A percentile compares a stretch with the other conserved stretches of the same genome.
phyloP scores from a whole-genome alignment of 2,888 invertebrate genomes.

The Nemapogon koenigi region DNA sequence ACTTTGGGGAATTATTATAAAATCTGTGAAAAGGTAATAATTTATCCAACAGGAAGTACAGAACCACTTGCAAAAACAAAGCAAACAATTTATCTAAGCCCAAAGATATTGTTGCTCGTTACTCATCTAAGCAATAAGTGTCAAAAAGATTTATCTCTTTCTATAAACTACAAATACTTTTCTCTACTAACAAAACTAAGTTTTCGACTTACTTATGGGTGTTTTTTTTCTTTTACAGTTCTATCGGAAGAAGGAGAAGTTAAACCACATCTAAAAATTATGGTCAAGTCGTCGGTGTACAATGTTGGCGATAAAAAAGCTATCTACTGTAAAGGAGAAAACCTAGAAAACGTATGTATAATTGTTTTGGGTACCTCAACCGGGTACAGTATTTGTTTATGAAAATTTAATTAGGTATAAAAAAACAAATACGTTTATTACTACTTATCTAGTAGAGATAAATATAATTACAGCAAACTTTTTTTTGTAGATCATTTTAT shows the following conservation, averaged over 20 bases:
- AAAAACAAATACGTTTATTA: too few relatives aligned
- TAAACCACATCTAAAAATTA: constrained; percentile 31
- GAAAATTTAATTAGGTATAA: too few relatives aligned
- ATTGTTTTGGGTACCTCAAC: too few relatives aligned
- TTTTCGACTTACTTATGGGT: too few relatives aligned
- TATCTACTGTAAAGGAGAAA: constrained; percentile 44
- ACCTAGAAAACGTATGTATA: constrained; percentile 32
- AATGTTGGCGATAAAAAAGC: constrained; percentile 42
- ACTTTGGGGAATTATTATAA: too few relatives aligned
- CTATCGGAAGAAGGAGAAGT: constrained; percentile 14
- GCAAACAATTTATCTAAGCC: constrained; percentile 9
- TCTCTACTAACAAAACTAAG: neutral
- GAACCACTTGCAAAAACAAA: constrained; percentile 5
- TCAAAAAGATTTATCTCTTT: constrained; percentile 35
- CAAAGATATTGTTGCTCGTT: constrained; percentile 30
- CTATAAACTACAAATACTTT: constrained; percentile 12
- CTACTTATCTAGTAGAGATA: too few relatives aligned
- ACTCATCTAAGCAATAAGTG: constrained; percentile 39
- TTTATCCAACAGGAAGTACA: too few relatives aligned
- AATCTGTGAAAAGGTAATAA: too few relatives aligned
- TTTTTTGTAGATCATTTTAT: too few relatives aligned
- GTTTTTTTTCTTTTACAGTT: too few relatives aligned
- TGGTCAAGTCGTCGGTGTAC: constrained; percentile 39
- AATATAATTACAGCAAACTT: too few relatives aligned
- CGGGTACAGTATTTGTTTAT: too few relatives aligned